A percentile compares a stretch with the other conserved stretches of the same genome.
Evolutionary conservation across 1,140 invertebrate genomes (phyloP).

Genomic region (Lethrus apterus): DNA sequence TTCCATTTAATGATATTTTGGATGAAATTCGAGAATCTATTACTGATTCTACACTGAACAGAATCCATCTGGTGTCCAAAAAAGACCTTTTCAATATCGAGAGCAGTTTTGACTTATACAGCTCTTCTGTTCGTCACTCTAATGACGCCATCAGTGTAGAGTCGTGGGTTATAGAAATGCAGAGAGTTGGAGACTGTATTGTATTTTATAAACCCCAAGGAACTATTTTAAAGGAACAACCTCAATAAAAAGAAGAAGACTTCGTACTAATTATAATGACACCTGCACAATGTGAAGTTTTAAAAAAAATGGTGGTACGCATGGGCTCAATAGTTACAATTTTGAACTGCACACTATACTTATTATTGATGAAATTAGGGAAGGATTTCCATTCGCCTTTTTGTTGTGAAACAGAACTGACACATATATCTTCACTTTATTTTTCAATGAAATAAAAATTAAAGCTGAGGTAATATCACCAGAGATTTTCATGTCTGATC

Average conservation of each 20-base stretch:
- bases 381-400: neutral
- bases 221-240: constrained; percentile 6
- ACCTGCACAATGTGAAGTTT: no score
- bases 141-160: constrained; percentile 12
- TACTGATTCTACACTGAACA: constrained; percentile 1
- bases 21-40: constrained; percentile 14
- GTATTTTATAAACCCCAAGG: constrained; percentile 21
- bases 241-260: constrained; percentile 17
- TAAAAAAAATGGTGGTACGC: constrained; percentile 2
- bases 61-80: constrained; percentile 3
- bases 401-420: constrained; percentile 1
- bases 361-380: neutral
- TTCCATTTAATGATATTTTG: constrained; percentile 11
- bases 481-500: constrained; percentile 3
- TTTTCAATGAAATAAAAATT: neutral
- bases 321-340: constrained; percentile 1
- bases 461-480: neutral
- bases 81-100: constrained; percentile 16
- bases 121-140: neutral
- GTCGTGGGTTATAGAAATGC: constrained; percentile 14
- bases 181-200: constrained; percentile 9
- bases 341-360: constrained; percentile 4
- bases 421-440: neutral
- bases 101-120: neutral
- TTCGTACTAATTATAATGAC: constrained; percentile 21